Percentiles rank a stretch among this genome's conserved stretches.
Evolutionary conservation across 2,113 vertebrate species (phyloP).

Genomic region (Platichthys flesus): DNA sequence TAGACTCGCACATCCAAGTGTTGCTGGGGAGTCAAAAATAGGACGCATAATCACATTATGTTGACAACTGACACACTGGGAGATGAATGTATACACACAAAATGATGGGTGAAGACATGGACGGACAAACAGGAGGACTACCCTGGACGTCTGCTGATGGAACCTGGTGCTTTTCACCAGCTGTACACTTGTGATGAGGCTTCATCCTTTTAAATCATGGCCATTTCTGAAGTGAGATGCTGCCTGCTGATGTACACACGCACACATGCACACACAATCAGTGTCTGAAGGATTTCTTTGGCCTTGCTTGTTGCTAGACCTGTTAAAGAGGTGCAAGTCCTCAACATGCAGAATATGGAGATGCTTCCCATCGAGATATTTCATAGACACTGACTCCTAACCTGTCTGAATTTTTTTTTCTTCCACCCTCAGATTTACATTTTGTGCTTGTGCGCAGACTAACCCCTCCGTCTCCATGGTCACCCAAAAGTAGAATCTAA

Average conservation of each 20-base stretch:
- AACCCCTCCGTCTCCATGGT: slow-evolving; percentile 45
- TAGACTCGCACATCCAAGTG: slow-evolving; percentile 69
- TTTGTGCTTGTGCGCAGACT: slow-evolving; percentile 31
- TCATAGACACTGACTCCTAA: slow-evolving; percentile 40
- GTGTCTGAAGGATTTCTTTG: slow-evolving; percentile 34
- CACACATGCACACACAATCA: slow-evolving; percentile 18
- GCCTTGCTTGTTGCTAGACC: slow-evolving; percentile 9
- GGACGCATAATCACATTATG: slow-evolving; percentile 72
- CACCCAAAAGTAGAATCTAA: slow-evolving; percentile 41
- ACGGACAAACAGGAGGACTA: not conserved
- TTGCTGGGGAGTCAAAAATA: slow-evolving; percentile 70
- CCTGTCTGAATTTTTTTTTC: slow-evolving; percentile 32
- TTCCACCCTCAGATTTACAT: slow-evolving; percentile 36
- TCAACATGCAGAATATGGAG: slow-evolving; percentile 33
- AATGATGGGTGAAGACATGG: slow-evolving; percentile 24
- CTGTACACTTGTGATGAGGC: slow-evolving; percentile 38
- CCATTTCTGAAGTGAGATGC: slow-evolving; percentile 35
- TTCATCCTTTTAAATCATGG: slow-evolving; percentile 46
- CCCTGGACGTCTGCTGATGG: slow-evolving; percentile 31
- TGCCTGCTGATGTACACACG: no score
- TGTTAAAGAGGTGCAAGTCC: slow-evolving; percentile 44
- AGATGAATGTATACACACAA: slow-evolving; percentile 12
- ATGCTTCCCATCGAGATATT: slow-evolving; percentile 37
- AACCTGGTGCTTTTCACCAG: slow-evolving; percentile 28
- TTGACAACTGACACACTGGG: slow-evolving; percentile 62